Evolutionary conservation across 2,888 invertebrate species (phyloP).

Genomic region (Phaedon cochleariae): DNA sequence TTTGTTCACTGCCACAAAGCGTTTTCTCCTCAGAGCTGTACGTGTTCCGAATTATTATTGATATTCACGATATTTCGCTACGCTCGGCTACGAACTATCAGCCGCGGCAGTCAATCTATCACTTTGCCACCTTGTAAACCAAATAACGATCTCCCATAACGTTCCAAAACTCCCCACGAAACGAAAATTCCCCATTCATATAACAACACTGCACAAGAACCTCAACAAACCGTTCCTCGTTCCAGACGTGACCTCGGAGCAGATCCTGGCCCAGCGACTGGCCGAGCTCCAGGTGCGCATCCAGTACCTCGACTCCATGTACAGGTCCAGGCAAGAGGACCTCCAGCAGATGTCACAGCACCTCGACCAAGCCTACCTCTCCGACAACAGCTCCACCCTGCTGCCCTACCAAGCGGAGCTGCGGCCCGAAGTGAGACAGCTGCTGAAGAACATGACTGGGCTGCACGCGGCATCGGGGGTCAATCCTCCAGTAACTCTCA

Average conservation of each 20-base stretch:
- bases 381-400: conserved; percentile 44
- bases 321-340: conserved; percentile 79
- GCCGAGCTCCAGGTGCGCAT: conserved; percentile 81
- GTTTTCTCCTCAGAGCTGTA: too few relatives aligned
- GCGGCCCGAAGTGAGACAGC: conserved; percentile 55
- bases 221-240: too few relatives aligned
- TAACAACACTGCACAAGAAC: too few relatives aligned
- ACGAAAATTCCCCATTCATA: too few relatives aligned
- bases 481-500: conserved; percentile 51
- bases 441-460: conserved; percentile 61
- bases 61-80: too few relatives aligned
- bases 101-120: too few relatives aligned
- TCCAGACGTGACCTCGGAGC: conserved; percentile 72
- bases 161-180: too few relatives aligned
- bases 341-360: conserved; percentile 75
- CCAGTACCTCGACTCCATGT: conserved; percentile 81
- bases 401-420: conserved; percentile 52
- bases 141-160: too few relatives aligned
- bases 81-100: too few relatives aligned
- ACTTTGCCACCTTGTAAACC: too few relatives aligned
- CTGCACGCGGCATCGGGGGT: conserved; percentile 63
- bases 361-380: conserved; percentile 63
- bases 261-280: conserved; percentile 72
- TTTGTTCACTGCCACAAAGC: too few relatives aligned
- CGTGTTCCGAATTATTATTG: too few relatives aligned